phyloP scores from a whole-genome alignment of 2,797 vertebrate species.

The Chromobotia macracanthus region DNA sequence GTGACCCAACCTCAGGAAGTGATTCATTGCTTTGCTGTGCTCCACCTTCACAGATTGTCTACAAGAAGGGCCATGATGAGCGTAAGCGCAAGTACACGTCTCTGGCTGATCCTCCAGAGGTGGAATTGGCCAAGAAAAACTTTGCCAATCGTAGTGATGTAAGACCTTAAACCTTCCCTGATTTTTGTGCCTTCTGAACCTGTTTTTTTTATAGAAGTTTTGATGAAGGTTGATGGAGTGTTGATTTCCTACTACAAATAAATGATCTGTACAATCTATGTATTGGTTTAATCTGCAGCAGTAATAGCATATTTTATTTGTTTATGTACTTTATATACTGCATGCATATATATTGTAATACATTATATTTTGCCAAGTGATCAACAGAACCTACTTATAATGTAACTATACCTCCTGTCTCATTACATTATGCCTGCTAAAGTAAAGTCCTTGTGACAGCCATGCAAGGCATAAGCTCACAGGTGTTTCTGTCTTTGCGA shows the following conservation, averaged over 20 bases:
- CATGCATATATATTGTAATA: no score
- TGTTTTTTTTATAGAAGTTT: no score
- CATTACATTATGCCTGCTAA: background rate
- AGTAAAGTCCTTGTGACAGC: background rate
- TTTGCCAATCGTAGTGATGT: constrained; percentile 90
- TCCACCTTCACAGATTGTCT: constrained; percentile 80
- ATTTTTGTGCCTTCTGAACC: no score
- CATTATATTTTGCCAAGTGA: no score
- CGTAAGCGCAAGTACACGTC: constrained; percentile 88
- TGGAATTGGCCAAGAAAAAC: constrained; percentile 89
- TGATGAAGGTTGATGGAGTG: no score
- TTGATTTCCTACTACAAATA: no score
- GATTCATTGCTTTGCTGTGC: background rate
- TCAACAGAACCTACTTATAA: no score
- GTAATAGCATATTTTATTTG: background rate
- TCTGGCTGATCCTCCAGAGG: constrained; percentile 87
- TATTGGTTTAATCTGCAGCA: background rate
- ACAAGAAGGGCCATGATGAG: constrained; percentile 91
- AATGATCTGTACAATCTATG: background rate
- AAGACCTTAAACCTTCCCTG: constrained; percentile 63
- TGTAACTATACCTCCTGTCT: no score
- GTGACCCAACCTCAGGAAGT: no score
- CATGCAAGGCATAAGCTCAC: no score
- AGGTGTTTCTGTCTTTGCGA: background rate
- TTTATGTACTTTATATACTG: background rate